Evolutionary conservation across 2,113 vertebrate species (phyloP), one percentile per base, ranked within the genome.

Genomic region (Nyctereutes procyonoides): DNA sequence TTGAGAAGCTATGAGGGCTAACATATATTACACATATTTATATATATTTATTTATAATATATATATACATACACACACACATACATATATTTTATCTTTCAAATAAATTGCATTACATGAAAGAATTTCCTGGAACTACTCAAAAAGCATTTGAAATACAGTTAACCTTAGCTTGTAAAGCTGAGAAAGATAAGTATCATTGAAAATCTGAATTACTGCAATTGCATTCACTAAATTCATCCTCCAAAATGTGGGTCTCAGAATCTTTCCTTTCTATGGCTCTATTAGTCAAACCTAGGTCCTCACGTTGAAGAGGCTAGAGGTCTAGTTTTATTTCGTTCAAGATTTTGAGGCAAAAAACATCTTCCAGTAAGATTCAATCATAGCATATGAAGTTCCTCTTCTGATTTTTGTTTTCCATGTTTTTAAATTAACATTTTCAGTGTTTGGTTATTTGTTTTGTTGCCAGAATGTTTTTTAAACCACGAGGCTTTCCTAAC

Each of bases 41-140:
- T 30, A 63, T 43, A 43, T 43, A 43, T 43, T 43, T 12, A 63
- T 63, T 12, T 28, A 30, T 63, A 60, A 65, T 56, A 15, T 0
- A 58, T 48, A 56, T 53, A 60, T 58, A 43, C 6, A 43, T 6
- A 43, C 6, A 43, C 43, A 43, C 43, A 43, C 43, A 43, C 6
- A 43, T 8, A 43, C 43, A 8, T 30, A 83, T 65, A 10, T 80
- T 26, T 91, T 51, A 73, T 79, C 35, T 86, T 90, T 74, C 38
- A 81, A 93, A 12, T 19, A 86, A 81, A 71, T 79, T 94, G 17
- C 24, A 87, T 84, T 43, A n/a, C 15, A 63, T 58, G 28, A 84
- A 56, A 92, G 19, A 84, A 84, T 92, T 95, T 95, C 35, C 71
- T 63, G 76, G 26, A 97, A 85, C 51, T 81, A 32, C 9, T 81